These are phyloP conservation scores for Barnardius zonarius DNA, from an alignment of 2,113 vertebrate species.

Conservation along the genomic window DNA sequence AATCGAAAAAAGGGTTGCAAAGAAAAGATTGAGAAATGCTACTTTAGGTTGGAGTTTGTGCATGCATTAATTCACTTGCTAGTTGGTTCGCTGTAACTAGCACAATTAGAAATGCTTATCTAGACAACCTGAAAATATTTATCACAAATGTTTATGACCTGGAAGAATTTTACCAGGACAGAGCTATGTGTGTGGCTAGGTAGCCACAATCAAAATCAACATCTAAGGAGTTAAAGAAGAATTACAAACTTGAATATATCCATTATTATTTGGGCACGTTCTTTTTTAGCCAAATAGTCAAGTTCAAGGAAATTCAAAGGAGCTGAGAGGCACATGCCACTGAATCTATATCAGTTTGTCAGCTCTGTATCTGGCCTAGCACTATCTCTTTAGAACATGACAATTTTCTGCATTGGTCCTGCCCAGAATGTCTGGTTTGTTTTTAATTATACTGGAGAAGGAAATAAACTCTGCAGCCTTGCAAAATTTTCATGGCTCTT, in stretches of 20 bases:
- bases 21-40: background rate
- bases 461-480: constrained; percentile 10
- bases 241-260: background rate
- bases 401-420: background rate
- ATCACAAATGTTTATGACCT: background rate
- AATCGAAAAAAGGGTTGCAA: background rate
- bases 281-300: background rate
- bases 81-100: background rate
- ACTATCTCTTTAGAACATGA: background rate
- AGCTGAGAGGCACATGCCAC: background rate
- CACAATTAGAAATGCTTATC: background rate
- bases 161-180: background rate
- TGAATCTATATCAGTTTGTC: background rate
- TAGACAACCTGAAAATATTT: background rate
- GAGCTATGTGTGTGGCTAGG: background rate
- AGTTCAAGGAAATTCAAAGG: background rate
- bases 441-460: constrained; percentile 43
- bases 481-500: constrained; percentile 51
- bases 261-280: background rate
- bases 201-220: background rate
- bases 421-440: background rate
- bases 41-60: background rate
- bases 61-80: background rate
- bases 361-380: background rate
- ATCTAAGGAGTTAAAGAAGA: background rate